These are phyloP conservation scores for Lasiurus borealis DNA, from an alignment of 2,113 vertebrate species.

Conservation along the genomic window DNA sequence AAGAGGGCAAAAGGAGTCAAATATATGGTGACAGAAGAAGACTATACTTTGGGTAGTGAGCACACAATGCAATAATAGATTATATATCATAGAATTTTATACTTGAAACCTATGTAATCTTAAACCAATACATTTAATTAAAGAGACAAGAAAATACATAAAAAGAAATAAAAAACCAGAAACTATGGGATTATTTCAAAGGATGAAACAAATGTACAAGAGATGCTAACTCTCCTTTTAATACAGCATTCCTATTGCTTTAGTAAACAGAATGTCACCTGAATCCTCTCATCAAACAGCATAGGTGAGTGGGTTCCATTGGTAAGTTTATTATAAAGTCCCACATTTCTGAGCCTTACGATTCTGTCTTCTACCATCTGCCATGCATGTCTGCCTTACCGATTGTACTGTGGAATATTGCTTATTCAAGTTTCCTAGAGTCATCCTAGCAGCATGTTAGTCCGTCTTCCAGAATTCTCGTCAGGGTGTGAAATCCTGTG, in stretches of 20 bases:
- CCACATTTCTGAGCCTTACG: not conserved
- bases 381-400: not conserved
- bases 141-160: not conserved
- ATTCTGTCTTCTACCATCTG: not conserved
- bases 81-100: not conserved
- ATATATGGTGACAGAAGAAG: no score
- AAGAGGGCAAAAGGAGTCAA: not conserved
- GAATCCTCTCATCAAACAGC: not conserved
- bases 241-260: not conserved
- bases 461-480: not conserved
- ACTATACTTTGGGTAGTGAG: not conserved
- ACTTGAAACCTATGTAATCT: not conserved
- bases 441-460: not conserved
- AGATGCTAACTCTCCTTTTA: not conserved
- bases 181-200: not conserved
- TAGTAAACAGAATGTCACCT: not conserved
- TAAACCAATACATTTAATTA: not conserved
- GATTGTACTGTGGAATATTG: not conserved
- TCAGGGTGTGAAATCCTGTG: not conserved
- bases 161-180: not conserved
- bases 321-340: not conserved
- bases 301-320: not conserved
- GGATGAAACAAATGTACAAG: not conserved
- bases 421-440: not conserved
- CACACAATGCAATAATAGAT: not conserved